These are phyloP conservation scores for Choloepus hoffmanni DNA, from an alignment of 2,113 vertebrate species.

Conservation along the genomic window DNA sequence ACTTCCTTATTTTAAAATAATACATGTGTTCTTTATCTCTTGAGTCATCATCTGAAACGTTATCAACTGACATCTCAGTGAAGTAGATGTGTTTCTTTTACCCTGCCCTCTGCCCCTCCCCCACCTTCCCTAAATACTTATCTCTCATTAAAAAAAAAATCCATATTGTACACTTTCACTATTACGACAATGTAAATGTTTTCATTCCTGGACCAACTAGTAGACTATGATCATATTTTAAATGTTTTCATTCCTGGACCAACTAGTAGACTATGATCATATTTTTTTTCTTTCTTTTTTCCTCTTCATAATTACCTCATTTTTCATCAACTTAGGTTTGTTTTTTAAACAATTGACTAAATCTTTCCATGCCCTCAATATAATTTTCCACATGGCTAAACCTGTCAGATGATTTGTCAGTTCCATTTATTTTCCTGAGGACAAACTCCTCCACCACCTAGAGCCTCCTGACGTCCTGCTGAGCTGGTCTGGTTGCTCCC, in stretches of 20 bases:
- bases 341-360: slow-evolving; percentile 62
- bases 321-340: slow-evolving; percentile 59
- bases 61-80: accelerated
- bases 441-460: slow-evolving; percentile 3
- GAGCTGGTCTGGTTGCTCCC: not conserved
- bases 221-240: not conserved
- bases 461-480: not conserved
- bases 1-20: not conserved
- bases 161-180: not conserved
- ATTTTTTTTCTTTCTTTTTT: slow-evolving; percentile 14
- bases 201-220: not conserved
- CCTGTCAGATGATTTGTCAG: slow-evolving; percentile 54
- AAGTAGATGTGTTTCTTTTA: not conserved
- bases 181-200: not conserved
- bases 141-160: not conserved
- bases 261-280: not conserved
- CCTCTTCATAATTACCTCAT: slow-evolving; percentile 49
- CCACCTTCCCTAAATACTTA: not conserved
- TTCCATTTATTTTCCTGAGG: slow-evolving; percentile 52
- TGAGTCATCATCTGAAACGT: not conserved
- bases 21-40: not conserved
- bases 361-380: slow-evolving; percentile 31
- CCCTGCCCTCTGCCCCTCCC: not conserved
- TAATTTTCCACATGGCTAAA: slow-evolving; percentile 68
- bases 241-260: not conserved